phyloP scores from a whole-genome alignment of 2,113 vertebrate genomes.

The Pygoscelis antarcticus region DNA sequence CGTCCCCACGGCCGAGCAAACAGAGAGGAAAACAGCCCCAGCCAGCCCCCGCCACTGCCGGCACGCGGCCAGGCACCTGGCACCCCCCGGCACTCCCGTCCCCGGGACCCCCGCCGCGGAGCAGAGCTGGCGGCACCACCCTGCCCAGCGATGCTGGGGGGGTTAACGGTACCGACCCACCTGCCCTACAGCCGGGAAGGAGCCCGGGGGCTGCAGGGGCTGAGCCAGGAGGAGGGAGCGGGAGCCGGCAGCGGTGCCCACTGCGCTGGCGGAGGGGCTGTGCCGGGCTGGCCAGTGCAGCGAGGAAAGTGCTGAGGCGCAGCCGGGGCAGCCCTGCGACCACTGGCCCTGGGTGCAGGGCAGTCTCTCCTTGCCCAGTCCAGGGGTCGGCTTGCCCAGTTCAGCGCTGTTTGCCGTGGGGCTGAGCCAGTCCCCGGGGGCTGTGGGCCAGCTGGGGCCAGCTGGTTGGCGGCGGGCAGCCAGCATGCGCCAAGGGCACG shows the following conservation, averaged over 20 bases:
- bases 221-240: neutral
- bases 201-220: neutral
- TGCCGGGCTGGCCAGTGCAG: fast-evolving
- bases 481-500: neutral
- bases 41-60: neutral
- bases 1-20: slow-evolving; percentile 38
- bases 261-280: fast-evolving
- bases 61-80: neutral
- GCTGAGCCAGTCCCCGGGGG: neutral
- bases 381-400: neutral
- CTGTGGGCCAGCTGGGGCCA: neutral
- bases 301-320: neutral
- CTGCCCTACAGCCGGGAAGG: neutral
- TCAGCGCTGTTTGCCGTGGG: neutral
- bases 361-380: neutral
- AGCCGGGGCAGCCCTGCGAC: neutral
- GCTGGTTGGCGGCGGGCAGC: neutral
- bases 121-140: neutral
- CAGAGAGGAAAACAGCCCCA: slow-evolving; percentile 41
- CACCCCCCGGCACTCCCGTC: neutral
- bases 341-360: fast-evolving
- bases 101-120: fast-evolving
- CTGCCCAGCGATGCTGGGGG: fast-evolving
- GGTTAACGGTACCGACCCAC: fast-evolving
- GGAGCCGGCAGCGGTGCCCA: neutral